Evolutionary conservation across 2,113 vertebrate genomes (phyloP), one percentile per base, ranked within the genome.

Genomic region (Lanius ludovicianus): DNA sequence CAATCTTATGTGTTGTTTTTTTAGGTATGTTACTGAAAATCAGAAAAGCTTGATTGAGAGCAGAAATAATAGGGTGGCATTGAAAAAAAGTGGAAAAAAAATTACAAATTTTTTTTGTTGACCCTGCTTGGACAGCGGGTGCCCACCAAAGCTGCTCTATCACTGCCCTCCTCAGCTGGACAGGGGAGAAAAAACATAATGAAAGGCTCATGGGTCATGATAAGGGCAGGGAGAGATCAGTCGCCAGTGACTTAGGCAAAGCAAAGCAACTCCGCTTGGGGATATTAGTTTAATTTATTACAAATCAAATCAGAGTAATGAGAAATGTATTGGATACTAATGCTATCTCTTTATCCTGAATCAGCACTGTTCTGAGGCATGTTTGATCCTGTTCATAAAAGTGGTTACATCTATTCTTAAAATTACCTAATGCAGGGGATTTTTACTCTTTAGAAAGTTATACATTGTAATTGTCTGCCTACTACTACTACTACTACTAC

Each of bases 401-500:
- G 57, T 89, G 6, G 16, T 73, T n/a, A 30, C 53, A 88, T 19
- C 4, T 79, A 10, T 64, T 84, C 13, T 63, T 73, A 65, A 71
- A 92, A 70, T 10, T 57, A 41, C 6, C 2, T 22, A 73, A n/a
- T 19, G 7, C 73, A 71, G 12, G 31, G 6, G 10, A 57, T 64
- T 83, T 85, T 92, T 33, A 56, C 4, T 35, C 24, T 35, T 78
- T 82, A 75, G 31, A 53, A 82, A 75, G 14, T 33, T 37, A n/a
- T 30, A 20, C 0, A 0, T 20, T 65, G 7, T 17, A 52, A 50
- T 44, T 53, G 0, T 46, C 27, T 80, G 46, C 18, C 5, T 1
- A 37, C 37, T 37, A 37, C 37, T 37, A 37, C 37, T 37, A 37
- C 37, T 37, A 37, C 37, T 37, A 37, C 37, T 37, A 37, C 37